A percentile compares a stretch with the other conserved stretches of the same genome.
Conservation (phyloP, 1,140 invertebrate genomes). For the Andrena cerasifolii region DNA sequence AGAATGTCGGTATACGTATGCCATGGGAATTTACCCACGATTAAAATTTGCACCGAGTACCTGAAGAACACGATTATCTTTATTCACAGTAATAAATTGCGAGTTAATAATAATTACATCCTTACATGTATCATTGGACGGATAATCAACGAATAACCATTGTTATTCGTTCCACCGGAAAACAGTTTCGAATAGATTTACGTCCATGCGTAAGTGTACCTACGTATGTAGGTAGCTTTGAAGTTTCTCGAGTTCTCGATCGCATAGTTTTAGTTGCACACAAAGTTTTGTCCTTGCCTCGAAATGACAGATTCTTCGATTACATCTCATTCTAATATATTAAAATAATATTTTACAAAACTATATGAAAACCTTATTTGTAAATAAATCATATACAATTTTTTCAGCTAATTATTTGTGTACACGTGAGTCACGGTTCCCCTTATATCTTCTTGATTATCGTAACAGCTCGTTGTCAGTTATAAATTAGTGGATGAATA, state of each 20-base stretch:
- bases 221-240: constrained; percentile 15
- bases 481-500: constrained; percentile 41
- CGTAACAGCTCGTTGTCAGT: constrained; percentile 6
- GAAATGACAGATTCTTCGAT: constrained; percentile 31
- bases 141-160: constrained; percentile 51
- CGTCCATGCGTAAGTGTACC: constrained; percentile 32
- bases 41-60: constrained; percentile 76
- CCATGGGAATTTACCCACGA: constrained; percentile 83
- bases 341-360: constrained; percentile 64
- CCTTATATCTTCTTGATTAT: constrained; percentile 15
- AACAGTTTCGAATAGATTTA: constrained; percentile 29
- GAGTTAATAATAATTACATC: constrained; percentile 78
- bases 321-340: constrained; percentile 28
- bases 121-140: constrained; percentile 73
- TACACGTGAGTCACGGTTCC: constrained; percentile 53
- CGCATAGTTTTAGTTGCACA: not conserved
- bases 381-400: constrained; percentile 68
- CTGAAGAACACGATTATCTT: constrained; percentile 77
- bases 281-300: constrained; percentile 1
- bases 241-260: constrained; percentile 1
- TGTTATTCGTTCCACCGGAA: constrained; percentile 24
- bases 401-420: constrained; percentile 59
- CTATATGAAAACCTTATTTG: constrained; percentile 51
- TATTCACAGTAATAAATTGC: constrained; percentile 78
- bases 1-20: constrained; percentile 73